These are phyloP conservation scores for Bruchidius siliquastri DNA, from an alignment of 2,888 invertebrate species.

Conservation along the genomic window DNA sequence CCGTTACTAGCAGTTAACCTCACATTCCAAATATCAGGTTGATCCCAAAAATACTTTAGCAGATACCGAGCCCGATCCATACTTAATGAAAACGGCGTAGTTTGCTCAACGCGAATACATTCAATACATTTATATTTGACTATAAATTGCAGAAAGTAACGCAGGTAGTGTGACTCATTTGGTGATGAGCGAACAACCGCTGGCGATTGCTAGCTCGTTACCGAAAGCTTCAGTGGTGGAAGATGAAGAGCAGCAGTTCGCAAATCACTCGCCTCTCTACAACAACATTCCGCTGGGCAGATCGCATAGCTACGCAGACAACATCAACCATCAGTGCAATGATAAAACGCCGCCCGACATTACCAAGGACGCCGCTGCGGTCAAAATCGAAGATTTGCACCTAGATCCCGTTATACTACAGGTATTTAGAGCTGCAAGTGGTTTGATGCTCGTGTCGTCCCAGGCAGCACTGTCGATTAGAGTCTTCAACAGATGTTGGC, in stretches of 20 bases:
- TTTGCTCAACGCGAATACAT: too few species aligned
- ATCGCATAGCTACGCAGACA: slow-evolving; percentile 40
- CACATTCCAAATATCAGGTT: too few species aligned
- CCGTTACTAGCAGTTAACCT: too few species aligned
- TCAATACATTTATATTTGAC: not conserved
- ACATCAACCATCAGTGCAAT: slow-evolving; percentile 26
- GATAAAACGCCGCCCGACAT: slow-evolving; percentile 17
- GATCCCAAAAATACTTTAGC: too few species aligned
- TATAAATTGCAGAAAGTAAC: slow-evolving; percentile 55
- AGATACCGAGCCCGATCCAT: too few species aligned
- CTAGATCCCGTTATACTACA: slow-evolving; percentile 49
- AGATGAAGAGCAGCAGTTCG: slow-evolving; percentile 45
- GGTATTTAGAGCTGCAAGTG: too few species aligned
- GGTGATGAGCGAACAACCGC: slow-evolving; percentile 60
- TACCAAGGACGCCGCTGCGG: slow-evolving; percentile 16
- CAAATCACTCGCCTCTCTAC: slow-evolving; percentile 44
- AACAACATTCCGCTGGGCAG: slow-evolving; percentile 42
- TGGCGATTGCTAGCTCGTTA: slow-evolving; percentile 46
- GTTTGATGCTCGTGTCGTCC: too few species aligned
- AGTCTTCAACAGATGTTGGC: too few species aligned
- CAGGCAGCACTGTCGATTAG: too few species aligned
- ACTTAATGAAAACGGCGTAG: too few species aligned
- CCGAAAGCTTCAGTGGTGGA: slow-evolving; percentile 38
- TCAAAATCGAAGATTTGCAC: slow-evolving; percentile 54
- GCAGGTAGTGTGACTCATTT: slow-evolving; percentile 63